Percentiles rank a stretch among this genome's conserved stretches.
Evolutionary conservation across 2,797 vertebrate species (phyloP).

Genomic region (Dendrocincla fuliginosa): DNA sequence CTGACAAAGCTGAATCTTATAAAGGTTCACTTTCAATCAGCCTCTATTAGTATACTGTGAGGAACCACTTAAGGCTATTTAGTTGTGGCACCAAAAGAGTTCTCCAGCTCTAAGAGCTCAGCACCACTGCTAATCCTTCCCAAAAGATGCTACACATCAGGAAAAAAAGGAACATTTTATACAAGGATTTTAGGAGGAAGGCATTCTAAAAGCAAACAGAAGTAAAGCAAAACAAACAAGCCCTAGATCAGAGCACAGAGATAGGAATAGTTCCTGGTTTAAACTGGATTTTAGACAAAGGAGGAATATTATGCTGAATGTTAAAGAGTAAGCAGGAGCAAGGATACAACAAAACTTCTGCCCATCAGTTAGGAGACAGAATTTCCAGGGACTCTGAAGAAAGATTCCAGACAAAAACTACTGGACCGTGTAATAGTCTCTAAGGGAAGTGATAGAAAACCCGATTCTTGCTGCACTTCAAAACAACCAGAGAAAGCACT

Average conservation of each 20-base stretch:
- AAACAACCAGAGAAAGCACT: slow-evolving; percentile 24
- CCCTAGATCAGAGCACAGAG: background rate
- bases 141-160: background rate
- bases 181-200: background rate
- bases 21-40: background rate
- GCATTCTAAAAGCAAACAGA: background rate
- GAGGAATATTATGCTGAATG: background rate
- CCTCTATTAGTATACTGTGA: background rate
- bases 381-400: background rate
- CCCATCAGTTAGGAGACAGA: background rate
- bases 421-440: background rate
- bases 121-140: background rate
- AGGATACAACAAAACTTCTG: background rate
- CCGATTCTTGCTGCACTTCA: background rate
- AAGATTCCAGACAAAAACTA: slow-evolving; percentile 21
- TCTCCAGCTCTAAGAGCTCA: background rate
- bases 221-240: background rate
- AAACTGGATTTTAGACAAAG: background rate
- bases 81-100: background rate
- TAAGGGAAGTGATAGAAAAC: background rate
- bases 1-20: background rate
- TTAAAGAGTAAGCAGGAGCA: background rate
- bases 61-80: background rate
- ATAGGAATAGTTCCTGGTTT: background rate
- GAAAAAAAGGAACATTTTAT: background rate